Percentiles rank a stretch among this genome's conserved stretches.
Evolutionary conservation across 2,113 vertebrate genomes (phyloP).

Genomic region (Apodemus speciosus): DNA sequence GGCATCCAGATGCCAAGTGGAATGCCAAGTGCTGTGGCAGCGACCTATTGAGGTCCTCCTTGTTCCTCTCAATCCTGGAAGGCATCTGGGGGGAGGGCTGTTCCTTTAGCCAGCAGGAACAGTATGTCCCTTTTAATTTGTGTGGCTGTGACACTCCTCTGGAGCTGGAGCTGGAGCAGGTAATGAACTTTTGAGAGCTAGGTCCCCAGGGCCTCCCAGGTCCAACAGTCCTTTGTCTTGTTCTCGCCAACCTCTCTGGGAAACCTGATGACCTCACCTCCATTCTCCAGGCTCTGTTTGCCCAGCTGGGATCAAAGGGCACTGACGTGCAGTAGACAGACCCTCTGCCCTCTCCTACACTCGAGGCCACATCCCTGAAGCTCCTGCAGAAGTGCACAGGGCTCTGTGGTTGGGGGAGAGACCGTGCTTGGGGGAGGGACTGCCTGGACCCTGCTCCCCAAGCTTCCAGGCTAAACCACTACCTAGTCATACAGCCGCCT

Average conservation of each 20-base stretch:
- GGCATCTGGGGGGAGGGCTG: neutral
- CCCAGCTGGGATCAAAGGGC: slow-evolving; percentile 54
- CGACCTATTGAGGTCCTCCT: neutral
- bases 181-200: slow-evolving; percentile 23
- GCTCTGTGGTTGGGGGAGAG: neutral
- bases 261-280: slow-evolving; percentile 14
- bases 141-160: neutral
- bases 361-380: slow-evolving; percentile 65
- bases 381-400: neutral
- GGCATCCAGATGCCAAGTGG: slow-evolving; percentile 7
- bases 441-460: slow-evolving; percentile 41
- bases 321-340: neutral
- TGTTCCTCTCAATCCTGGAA: slow-evolving; percentile 47
- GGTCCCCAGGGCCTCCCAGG: neutral
- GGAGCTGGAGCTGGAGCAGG: slow-evolving; percentile 7
- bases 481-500: slow-evolving; percentile 3
- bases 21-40: neutral
- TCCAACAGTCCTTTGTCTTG: slow-evolving; percentile 31
- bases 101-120: slow-evolving; percentile 11
- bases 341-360: slow-evolving; percentile 25
- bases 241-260: neutral
- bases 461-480: neutral
- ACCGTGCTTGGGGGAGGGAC: neutral
- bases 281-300: slow-evolving; percentile 24
- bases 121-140: slow-evolving; percentile 37